Evolutionary conservation across 2,888 invertebrate genomes (phyloP), one percentile per base, ranked within the genome.

Genomic region (Scaptomyza flava): DNA sequence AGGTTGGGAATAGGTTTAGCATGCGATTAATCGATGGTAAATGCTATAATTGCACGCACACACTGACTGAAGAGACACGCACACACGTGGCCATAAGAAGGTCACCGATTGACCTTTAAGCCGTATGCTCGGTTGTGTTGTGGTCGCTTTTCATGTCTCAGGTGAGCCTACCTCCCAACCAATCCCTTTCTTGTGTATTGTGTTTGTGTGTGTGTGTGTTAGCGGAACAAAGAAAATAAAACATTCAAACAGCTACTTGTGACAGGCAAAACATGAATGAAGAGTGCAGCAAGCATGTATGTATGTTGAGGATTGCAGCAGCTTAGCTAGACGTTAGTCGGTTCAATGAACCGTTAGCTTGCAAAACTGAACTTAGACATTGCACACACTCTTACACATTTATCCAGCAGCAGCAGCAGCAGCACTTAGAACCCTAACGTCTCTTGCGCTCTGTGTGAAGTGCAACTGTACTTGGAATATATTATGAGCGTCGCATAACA

Each of bases 381-480:
- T 41, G 50, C 43, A 20, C 31, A 43, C 50, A n/a, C 6, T 6
- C 31, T 20, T 41, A 47, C 23, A 14, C 0, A 6, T 3, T 8
- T 2, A 50, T 50, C 42, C 56, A 51, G 27, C 51, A 63, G 51
- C 17, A 51, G 27, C 51, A 63, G 51, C 17, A 17, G 33, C 52
- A 60, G 52, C 47, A 51, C 46, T 34, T 23, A 53, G 23, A 50
- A 60, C 59, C 48, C 59, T 51, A 7, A 27, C 36, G 14, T 51
- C 51, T 17, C 43, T 34, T 12, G 43, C 53, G 9, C 36, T 48
- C 23, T 45, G 52, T 62, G 73, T 85, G 53, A 78, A 86, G 84
- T 83, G 81, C 78, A 83, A 74, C 81, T 84, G 87, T 79, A 82
- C 82, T 84, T 84, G 87, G 89, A 84, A 88, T 84, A 84, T 84